Evolutionary conservation across 2,797 vertebrate genomes (phyloP).

Genomic region (Microctenopoma steveboyesi): DNA sequence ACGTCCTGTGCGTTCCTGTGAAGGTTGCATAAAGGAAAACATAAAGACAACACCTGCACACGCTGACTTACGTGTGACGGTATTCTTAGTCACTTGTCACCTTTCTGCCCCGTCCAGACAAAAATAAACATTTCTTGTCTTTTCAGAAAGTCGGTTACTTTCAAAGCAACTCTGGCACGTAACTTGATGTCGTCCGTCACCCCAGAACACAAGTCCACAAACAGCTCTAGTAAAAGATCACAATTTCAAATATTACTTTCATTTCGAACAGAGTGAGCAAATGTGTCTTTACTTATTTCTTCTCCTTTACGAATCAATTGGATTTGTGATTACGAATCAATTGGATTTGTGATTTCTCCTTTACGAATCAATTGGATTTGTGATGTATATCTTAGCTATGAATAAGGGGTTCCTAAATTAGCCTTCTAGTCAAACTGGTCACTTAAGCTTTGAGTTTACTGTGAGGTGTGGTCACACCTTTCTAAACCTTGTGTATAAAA

Average conservation of each 20-base stretch:
- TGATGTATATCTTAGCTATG: neutral
- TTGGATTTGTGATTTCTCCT: neutral
- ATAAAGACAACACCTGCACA: neutral
- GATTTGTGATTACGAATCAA: neutral
- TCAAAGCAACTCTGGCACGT: neutral
- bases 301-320: neutral
- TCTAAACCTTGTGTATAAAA: neutral
- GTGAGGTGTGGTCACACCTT: neutral
- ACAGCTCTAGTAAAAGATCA: neutral
- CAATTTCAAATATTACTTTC: neutral
- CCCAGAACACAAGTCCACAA: neutral
- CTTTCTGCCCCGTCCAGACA: neutral
- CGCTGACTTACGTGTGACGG: neutral
- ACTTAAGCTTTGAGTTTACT: neutral
- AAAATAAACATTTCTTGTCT: neutral
- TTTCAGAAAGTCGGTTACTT: conserved; percentile 7
- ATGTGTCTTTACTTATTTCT: neutral
- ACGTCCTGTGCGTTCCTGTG: accelerated
- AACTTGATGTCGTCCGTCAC: neutral
- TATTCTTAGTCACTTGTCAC: neutral
- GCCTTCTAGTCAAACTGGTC: neutral
- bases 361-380: neutral
- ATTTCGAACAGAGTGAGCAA: neutral
- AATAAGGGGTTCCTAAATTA: neutral
- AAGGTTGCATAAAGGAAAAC: neutral